Base-by-base conservation (phyloP, 2,797 vertebrate species). In the Coregonus suidteri region DNA sequence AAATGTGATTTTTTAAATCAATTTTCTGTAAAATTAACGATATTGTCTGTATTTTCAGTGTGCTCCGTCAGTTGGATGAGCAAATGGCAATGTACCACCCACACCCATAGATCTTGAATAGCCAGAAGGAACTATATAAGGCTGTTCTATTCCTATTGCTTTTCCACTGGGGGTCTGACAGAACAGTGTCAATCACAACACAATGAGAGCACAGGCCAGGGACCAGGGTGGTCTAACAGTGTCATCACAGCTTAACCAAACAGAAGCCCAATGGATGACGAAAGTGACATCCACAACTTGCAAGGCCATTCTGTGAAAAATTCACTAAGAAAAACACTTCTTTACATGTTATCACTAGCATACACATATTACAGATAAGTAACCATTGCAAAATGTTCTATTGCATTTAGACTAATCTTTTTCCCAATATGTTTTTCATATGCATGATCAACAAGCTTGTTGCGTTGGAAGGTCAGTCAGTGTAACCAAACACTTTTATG, bases 81-180 rank as follows among this genome's bases (percentile, higher is more conserved):
- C 3, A 20, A 66, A 47, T n/a, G 16, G 4, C 62, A 15, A 47
- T 30, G 59, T 87, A 86, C 80, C 80, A 64, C 20, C 59, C 56
- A 30, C 59, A 82, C 68, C 20, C 85, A 79, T 79, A 73, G 84
- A 87, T 85, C 30, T 79, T 79, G 86, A 86, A 79, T 84, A 74
- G 78, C 74, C 86, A 53, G 65, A 52, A 71, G 59, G 75, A 81
- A 81, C 86, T 87, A 89, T 91, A 90, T 92, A 92, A 90, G 93
- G 92, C 82, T 87, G 86, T 90, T 90, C 90, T 93, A 92, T 93
- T 93, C 81, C 87, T 84, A 88, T 68, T 83, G 86, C 80, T 83
- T 87, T 90, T 88, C 81, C 91, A 89, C 82, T 79, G 77, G 88
- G 90, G 88, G 78, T 80, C 79, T 75, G 71, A 56, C 64, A 76